phyloP scores from a whole-genome alignment of 2,888 invertebrate genomes.

The Ryuthela nishihirai region DNA sequence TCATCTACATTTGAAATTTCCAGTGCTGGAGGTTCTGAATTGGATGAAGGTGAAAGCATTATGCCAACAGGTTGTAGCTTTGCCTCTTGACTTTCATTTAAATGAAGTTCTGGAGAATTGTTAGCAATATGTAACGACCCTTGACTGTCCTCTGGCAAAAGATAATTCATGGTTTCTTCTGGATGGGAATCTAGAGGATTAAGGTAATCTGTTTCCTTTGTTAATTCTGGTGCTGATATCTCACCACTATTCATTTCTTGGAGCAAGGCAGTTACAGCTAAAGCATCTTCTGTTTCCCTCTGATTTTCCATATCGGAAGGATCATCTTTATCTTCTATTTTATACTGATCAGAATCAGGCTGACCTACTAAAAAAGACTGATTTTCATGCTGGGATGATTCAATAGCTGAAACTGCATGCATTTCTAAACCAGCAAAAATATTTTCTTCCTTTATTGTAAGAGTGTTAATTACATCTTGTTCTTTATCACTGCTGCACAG shows the following conservation, averaged over 20 bases:
- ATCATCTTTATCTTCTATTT: constrained; percentile 29
- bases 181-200: constrained; percentile 32
- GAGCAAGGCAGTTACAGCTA: constrained; percentile 43
- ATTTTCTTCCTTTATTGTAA: constrained; percentile 23
- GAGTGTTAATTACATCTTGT: constrained; percentile 15
- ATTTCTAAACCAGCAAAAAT: constrained; percentile 26
- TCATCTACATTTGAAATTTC: constrained; percentile 31
- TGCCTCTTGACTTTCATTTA: constrained; percentile 18
- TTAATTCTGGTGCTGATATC: constrained; percentile 38
- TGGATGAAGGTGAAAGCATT: constrained; percentile 23
- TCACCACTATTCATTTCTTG: constrained; percentile 43
- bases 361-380: constrained; percentile 28
- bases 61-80: constrained; percentile 15
- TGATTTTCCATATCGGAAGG: constrained; percentile 42
- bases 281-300: constrained; percentile 43
- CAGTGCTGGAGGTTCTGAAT: constrained; percentile 32
- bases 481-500: constrained; percentile 25
- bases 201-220: constrained; percentile 37
- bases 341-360: constrained; percentile 20
- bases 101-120: constrained; percentile 17
- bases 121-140: constrained; percentile 32
- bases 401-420: constrained; percentile 12
- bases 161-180: constrained; percentile 35
- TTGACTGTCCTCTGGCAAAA: constrained; percentile 26
- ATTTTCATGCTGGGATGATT: constrained; percentile 17